Base-by-base conservation (phyloP, 2,113 vertebrate species). In the Xiphophorus couchianus region DNA sequence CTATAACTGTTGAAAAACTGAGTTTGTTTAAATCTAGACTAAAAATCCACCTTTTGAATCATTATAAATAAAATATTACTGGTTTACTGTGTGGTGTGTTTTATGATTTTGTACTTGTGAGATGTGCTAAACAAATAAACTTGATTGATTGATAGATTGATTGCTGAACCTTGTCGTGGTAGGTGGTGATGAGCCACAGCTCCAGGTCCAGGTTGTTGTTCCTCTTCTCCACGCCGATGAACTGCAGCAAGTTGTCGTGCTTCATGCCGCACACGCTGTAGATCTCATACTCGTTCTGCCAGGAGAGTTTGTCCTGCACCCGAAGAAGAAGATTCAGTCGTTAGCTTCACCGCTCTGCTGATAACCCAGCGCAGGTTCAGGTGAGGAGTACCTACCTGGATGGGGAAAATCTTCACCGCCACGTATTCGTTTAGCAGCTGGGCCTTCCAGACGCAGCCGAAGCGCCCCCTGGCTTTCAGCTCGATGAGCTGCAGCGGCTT, bases 201-300 rank as follows among this genome's bases (percentile, higher is more conserved):
- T 99, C 97, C 2, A 98, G 95, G 88, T 99, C 97, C 44, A 99
- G 94, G 91, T 96, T 96, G 35, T 95, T 96, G 91, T 96, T 97
- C 86, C 97, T 94, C 79, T 99, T 99, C 94, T 99, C 98, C 44
- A 96, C 97, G 1, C 97, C 97, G 30, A 99, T 96, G 83, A 99
- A 99, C 86, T 97, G 96, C 66, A 99, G 83, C 84, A 99, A 94
- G 82, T 97, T 99, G 66, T 99, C 97, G 60, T 99, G 98, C 85
- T 98, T 99, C 98, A 99, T 99, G 62, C 98, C 98, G 39, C 94
- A 95, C 84, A 97, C 87, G 80, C 94, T 97, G 94, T 96, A 99
- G 69, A 99, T 96, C 92, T 99, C 98, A 3, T 99, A 99, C 85
- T 99, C 98, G 19, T 98, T 99, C 94, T 99, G 98, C 98, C 98